These are phyloP conservation scores for Pyrrhia umbra DNA, from an alignment of 2,888 invertebrate genomes.

Conservation along the genomic window DNA sequence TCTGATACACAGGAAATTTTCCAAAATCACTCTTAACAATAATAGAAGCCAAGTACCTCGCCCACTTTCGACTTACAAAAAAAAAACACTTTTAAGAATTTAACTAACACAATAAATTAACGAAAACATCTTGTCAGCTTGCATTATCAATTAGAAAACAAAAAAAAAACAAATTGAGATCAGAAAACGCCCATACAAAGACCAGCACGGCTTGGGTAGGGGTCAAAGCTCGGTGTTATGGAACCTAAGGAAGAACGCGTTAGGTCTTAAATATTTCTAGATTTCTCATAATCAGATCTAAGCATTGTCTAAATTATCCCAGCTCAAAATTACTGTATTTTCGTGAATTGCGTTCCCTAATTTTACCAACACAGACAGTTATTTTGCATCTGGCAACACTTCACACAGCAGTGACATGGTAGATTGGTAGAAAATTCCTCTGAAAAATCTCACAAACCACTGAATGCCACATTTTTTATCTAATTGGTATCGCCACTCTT, in stretches of 20 bases:
- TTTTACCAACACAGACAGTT: constrained; percentile 30
- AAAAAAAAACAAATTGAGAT: constrained; percentile 80
- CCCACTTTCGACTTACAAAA: constrained; percentile 63
- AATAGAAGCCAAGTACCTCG: constrained; percentile 20
- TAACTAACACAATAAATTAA: constrained; percentile 75
- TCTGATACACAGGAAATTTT: not conserved
- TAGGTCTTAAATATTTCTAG: constrained; percentile 27
- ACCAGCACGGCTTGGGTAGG: constrained; percentile 68
- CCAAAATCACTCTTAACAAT: constrained; percentile 29
- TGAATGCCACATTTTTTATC: constrained; percentile 34
- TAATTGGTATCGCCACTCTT: constrained; percentile 24
- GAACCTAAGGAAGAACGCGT: constrained; percentile 49
- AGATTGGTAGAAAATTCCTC: constrained; percentile 29
- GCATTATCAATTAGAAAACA: constrained; percentile 65
- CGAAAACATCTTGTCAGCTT: constrained; percentile 66
- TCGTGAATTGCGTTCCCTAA: constrained; percentile 16
- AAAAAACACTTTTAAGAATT: constrained; percentile 58
- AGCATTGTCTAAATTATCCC: constrained; percentile 54
- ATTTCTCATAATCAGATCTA: constrained; percentile 4
- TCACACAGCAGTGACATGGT: constrained; percentile 26
- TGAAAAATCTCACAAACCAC: constrained; percentile 38
- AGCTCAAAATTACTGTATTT: constrained; percentile 6
- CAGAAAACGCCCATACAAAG: constrained; percentile 84
- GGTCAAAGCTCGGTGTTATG: constrained; percentile 55
- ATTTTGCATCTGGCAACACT: constrained; percentile 41